These are phyloP conservation scores for Taenioides sp. DNA, from an alignment of 2,797 vertebrate genomes.

Conservation along the genomic window DNA sequence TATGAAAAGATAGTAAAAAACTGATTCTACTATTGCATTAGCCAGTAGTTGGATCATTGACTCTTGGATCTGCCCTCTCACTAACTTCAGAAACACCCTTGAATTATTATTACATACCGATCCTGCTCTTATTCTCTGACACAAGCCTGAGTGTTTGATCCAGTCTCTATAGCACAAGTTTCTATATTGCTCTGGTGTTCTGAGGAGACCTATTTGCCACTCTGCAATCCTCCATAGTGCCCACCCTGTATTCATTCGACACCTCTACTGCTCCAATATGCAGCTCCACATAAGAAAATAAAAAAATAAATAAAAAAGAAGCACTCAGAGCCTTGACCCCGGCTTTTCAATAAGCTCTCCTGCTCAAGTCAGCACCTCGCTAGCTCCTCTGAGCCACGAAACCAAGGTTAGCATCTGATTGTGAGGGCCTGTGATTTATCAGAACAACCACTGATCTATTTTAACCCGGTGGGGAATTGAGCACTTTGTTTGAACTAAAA, in stretches of 20 bases:
- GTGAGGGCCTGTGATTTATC: constrained; percentile 35
- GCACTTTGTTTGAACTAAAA: constrained; percentile 46
- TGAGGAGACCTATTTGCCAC: constrained; percentile 3
- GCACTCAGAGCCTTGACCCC: constrained; percentile 43
- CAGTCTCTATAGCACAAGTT: background rate
- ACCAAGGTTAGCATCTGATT: constrained; percentile 52
- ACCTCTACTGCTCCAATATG: constrained; percentile 24
- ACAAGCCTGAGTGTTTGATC: background rate
- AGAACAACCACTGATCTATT: constrained; percentile 27
- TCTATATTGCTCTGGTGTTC: background rate
- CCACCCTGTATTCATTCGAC: background rate
- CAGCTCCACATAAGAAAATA: constrained; percentile 11
- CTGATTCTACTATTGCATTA: no score
- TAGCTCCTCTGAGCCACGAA: constrained; percentile 22
- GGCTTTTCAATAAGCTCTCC: constrained; percentile 29
- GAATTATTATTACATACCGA: background rate
- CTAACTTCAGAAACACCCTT: background rate
- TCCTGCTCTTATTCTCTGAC: background rate
- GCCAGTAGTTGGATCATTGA: no score
- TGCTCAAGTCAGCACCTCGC: constrained; percentile 41
- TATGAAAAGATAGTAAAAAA: no score
- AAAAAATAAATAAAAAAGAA: constrained; percentile 11
- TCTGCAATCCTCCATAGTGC: background rate
- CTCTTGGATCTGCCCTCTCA: no score
- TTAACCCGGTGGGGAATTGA: constrained; percentile 17